phyloP scores from a whole-genome alignment of 1,140 invertebrate genomes.

The Anadara kagoshimensis region DNA sequence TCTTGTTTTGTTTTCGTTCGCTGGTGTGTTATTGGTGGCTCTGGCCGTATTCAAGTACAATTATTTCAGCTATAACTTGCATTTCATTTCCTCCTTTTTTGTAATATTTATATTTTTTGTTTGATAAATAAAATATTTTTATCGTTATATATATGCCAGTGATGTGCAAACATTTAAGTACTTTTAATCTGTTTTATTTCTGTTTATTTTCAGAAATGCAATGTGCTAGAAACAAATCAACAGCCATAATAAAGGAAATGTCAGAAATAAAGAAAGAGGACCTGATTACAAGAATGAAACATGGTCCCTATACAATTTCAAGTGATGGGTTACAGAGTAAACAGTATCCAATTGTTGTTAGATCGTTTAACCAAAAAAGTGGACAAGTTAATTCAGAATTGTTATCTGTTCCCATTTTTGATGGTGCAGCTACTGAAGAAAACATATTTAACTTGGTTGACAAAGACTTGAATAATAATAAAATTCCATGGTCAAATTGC shows the following conservation, averaged over 20 bases:
- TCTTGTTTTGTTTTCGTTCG: too few species aligned
- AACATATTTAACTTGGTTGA: conserved; percentile 48
- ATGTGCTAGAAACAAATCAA: conserved; percentile 26
- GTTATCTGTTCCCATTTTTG: conserved; percentile 20
- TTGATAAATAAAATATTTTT: too few species aligned
- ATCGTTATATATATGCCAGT: too few species aligned
- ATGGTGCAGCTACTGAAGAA: conserved; percentile 23
- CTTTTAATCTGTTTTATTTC: too few species aligned
- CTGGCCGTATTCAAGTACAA: too few species aligned
- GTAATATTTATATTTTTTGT: too few species aligned
- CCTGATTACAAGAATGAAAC: not conserved
- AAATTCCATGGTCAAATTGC: conserved; percentile 50
- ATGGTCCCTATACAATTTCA: conserved; percentile 11
- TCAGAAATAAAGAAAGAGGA: not conserved
- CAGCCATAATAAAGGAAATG: conserved; percentile 15
- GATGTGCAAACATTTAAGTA: too few species aligned
- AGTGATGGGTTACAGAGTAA: conserved; percentile 29
- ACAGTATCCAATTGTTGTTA: conserved; percentile 27
- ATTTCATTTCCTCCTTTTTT: too few species aligned
- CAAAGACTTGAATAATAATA: conserved; percentile 21
- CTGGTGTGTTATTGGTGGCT: too few species aligned
- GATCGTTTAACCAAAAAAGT: conserved; percentile 10
- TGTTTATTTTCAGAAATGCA: conserved; percentile 13
- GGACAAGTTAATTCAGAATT: conserved; percentile 26
- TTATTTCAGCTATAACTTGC: too few species aligned